A percentile compares a stretch with the other conserved stretches of the same genome.
Conservation (phyloP, 23 tunicate species). For the Botrylloides violaceus region DNA sequence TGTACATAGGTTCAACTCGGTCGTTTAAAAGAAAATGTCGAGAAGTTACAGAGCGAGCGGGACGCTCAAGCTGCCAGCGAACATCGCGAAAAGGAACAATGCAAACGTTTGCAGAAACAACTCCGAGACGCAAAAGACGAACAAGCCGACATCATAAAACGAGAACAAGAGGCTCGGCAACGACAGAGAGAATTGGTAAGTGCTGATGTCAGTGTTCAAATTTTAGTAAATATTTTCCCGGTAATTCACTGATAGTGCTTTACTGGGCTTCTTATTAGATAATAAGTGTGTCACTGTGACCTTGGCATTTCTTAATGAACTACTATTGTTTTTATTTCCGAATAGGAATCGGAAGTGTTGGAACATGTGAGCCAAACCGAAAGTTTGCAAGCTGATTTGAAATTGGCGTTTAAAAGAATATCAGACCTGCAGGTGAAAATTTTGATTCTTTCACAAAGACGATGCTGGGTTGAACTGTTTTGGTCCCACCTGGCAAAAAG, state of each 20-base stretch:
- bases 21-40: constrained; percentile 61
- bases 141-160: constrained; percentile 57
- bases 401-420: constrained; percentile 91
- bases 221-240: background rate
- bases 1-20: constrained; percentile 51
- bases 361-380: constrained; percentile 71
- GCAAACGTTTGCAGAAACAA: constrained; percentile 56
- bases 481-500: too few relatives aligned
- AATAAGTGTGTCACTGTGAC: background rate
- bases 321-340: background rate
- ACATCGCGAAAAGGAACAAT: constrained; percentile 65
- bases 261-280: too few relatives aligned
- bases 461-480: too few relatives aligned
- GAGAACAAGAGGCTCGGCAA: constrained; percentile 75
- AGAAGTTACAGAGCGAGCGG: constrained; percentile 51
- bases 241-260: too few relatives aligned
- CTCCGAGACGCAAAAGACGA: constrained; percentile 74
- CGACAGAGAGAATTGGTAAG: constrained; percentile 70
- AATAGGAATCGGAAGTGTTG: constrained; percentile 69
- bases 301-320: background rate
- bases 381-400: constrained; percentile 82
- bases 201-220: background rate
- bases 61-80: constrained; percentile 47
- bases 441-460: too few relatives aligned
- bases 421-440: constrained; percentile 68